phyloP scores from a whole-genome alignment of 2,797 vertebrate genomes.

The Remorina albescens region DNA sequence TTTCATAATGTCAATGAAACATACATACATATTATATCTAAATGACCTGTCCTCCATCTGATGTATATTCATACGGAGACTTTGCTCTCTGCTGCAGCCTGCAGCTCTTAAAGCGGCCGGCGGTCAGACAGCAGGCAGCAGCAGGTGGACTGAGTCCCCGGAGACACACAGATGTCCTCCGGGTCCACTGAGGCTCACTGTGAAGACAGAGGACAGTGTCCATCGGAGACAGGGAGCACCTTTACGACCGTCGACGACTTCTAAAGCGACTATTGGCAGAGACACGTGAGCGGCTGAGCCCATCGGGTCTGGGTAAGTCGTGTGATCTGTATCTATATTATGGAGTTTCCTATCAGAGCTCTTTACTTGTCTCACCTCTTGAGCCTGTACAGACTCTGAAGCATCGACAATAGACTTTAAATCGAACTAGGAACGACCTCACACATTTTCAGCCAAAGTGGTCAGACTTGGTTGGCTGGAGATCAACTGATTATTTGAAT shows the following conservation, averaged over 20 bases:
- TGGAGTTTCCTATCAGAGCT: background rate
- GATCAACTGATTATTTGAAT: too few relatives aligned
- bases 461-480: too few relatives aligned
- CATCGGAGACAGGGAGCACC: too few relatives aligned
- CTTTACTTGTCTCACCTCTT: background rate
- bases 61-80: background rate
- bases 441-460: background rate
- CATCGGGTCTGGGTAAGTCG: conserved; percentile 34
- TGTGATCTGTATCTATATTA: background rate
- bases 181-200: too few relatives aligned
- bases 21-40: background rate
- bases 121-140: background rate
- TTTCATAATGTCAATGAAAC: too few relatives aligned
- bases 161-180: background rate
- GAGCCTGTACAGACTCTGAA: background rate
- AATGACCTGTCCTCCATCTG: background rate
- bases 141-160: conserved; percentile 9
- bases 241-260: background rate
- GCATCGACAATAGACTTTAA: background rate
- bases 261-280: conserved; percentile 5
- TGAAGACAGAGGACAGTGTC: too few relatives aligned
- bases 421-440: background rate
- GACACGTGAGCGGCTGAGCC: background rate
- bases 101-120: background rate
- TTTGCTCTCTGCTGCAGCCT: background rate